Percentiles rank a stretch among this genome's conserved stretches.
Conservation (phyloP, 1,140 invertebrate species). For the Panulirus ornatus region DNA sequence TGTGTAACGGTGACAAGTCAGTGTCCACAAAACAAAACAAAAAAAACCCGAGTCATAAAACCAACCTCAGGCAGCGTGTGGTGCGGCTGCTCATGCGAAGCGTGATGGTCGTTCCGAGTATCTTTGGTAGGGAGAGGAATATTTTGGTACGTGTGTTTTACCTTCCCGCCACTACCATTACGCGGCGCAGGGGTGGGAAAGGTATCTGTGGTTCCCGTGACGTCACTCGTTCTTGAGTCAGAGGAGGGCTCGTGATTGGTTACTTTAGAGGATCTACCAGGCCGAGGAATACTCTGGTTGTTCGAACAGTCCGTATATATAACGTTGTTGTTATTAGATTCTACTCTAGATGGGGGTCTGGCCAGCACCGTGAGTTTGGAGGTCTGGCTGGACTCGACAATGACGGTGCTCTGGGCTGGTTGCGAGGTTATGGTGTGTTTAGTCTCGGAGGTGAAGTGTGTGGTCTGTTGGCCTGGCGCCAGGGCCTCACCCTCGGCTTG, state of each 20-base stretch:
- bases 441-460: constrained; percentile 61
- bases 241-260: constrained; percentile 71
- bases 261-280: constrained; percentile 23
- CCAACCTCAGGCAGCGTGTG: constrained; percentile 50
- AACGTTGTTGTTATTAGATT: constrained; percentile 33
- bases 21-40: constrained; percentile 59
- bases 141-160: constrained; percentile 77
- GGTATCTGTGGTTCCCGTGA: constrained; percentile 66
- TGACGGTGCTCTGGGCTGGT: constrained; percentile 32
- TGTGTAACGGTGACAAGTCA: constrained; percentile 54
- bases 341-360: constrained; percentile 25
- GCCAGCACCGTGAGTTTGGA: constrained; percentile 51
- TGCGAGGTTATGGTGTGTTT: constrained; percentile 62
- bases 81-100: constrained; percentile 12
- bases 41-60: constrained; percentile 62
- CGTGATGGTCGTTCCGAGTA: constrained; percentile 19
- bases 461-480: constrained; percentile 48
- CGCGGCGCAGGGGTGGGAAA: constrained; percentile 64
- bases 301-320: constrained; percentile 4
- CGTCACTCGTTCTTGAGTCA: constrained; percentile 75
- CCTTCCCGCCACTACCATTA: constrained; percentile 38
- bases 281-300: constrained; percentile 16
- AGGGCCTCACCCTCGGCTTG: background rate
- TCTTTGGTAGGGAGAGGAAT: constrained; percentile 77
- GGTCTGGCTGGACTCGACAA: constrained; percentile 62